These are phyloP conservation scores for Listronotus bonariensis DNA, from an alignment of 1,140 invertebrate genomes.

Conservation along the genomic window DNA sequence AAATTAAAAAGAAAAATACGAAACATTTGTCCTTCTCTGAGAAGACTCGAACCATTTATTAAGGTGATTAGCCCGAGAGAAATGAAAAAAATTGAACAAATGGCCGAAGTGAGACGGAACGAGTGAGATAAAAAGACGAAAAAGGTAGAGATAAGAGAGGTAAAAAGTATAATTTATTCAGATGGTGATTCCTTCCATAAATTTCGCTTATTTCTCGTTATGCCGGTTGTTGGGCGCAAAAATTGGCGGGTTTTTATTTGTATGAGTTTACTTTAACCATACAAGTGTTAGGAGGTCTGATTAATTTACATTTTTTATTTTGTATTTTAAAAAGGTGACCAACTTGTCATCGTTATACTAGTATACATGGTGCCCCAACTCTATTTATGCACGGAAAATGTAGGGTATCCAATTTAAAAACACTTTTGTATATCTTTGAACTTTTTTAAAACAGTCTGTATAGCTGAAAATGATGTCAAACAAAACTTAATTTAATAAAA, in stretches of 20 bases:
- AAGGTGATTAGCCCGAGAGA: slow-evolving; percentile 18
- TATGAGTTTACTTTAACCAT: too few species aligned
- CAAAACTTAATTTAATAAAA: too few species aligned
- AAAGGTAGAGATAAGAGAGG: slow-evolving; percentile 15
- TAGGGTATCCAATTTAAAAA: too few species aligned
- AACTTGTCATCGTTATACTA: too few species aligned
- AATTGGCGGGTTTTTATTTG: slow-evolving; percentile 10
- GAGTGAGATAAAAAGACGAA: not conserved
- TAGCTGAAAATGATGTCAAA: too few species aligned
- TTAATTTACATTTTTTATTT: too few species aligned
- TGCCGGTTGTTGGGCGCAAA: slow-evolving; percentile 7
- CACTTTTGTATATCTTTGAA: too few species aligned
- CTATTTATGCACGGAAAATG: too few species aligned
- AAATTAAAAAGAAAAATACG: slow-evolving; percentile 4
- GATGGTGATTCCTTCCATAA: slow-evolving; percentile 23
- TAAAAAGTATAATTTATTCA: slow-evolving; percentile 21
- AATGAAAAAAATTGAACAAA: slow-evolving; percentile 17
- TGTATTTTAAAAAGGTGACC: too few species aligned
- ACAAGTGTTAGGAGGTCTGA: too few species aligned
- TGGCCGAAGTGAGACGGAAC: not conserved
- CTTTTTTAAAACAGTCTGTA: too few species aligned
- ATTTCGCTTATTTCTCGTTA: slow-evolving; percentile 17
- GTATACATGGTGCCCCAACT: too few species aligned
- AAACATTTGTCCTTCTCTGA: slow-evolving; percentile 6
- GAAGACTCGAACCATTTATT: slow-evolving; percentile 17